These are phyloP conservation scores for Sebastes hopkinsi DNA, from an alignment of 2,797 vertebrate genomes.

Conservation along the genomic window DNA sequence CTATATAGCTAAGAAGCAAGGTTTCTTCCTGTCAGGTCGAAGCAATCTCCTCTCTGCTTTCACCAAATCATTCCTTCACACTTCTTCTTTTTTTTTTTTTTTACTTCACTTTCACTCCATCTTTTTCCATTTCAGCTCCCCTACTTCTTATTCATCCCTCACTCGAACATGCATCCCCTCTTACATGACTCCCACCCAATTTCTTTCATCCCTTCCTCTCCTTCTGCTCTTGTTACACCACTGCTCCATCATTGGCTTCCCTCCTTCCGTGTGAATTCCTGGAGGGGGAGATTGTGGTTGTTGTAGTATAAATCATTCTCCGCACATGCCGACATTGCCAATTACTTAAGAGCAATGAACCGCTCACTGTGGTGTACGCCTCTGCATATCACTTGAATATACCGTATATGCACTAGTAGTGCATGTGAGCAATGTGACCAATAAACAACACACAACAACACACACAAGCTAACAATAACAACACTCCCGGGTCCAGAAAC, in stretches of 20 bases:
- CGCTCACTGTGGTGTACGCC: conserved; percentile 3
- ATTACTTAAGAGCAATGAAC: conserved; percentile 67
- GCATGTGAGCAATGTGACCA: background rate
- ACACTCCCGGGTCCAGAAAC: background rate
- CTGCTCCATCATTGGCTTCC: conserved; percentile 28
- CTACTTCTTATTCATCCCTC: conserved; percentile 36
- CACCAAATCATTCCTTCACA: conserved; percentile 28
- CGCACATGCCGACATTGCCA: conserved; percentile 49
- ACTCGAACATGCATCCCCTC: conserved; percentile 14
- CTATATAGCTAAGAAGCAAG: background rate
- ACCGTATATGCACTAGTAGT: background rate
- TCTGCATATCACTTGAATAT: conserved; percentile 5
- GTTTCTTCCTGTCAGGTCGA: conserved; percentile 22
- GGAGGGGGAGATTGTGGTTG: conserved; percentile 37
- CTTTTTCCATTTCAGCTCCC: conserved; percentile 20
- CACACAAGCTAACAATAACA: background rate
- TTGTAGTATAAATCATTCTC: conserved; percentile 66
- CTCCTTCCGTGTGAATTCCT: conserved; percentile 40
- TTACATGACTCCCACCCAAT: conserved; percentile 18
- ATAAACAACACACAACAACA: background rate
- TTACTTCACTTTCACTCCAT: conserved; percentile 5
- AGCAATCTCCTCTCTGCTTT: conserved; percentile 35
- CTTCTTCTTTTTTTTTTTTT: background rate
- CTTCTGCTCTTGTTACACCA: conserved; percentile 29
- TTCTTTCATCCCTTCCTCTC: conserved; percentile 7